Evolutionary conservation across 2,888 invertebrate genomes (phyloP).

Genomic region (Perdita meconis): DNA sequence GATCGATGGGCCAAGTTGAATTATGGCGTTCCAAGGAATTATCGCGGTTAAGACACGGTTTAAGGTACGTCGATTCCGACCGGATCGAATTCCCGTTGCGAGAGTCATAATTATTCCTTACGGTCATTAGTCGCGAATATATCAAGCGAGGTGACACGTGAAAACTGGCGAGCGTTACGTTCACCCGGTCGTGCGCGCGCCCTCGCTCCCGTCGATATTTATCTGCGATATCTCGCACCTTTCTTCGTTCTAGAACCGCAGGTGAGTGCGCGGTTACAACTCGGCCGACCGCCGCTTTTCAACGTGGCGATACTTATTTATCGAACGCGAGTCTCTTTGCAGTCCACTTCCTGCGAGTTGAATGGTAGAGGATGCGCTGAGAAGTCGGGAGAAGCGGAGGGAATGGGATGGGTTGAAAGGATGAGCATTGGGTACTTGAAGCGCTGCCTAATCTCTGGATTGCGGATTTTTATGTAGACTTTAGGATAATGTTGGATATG

Average conservation of each 20-base stretch:
- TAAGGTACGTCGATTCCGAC: conserved; percentile 36
- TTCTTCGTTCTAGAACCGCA: conserved; percentile 54
- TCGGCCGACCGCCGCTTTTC: conserved; percentile 59
- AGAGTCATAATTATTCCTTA: conserved; percentile 67
- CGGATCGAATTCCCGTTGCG: conserved; percentile 50
- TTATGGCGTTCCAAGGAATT: conserved; percentile 31
- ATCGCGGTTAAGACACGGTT: conserved; percentile 11
- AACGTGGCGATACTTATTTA: conserved; percentile 59
- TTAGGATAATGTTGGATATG: no score
- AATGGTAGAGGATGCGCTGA: neutral
- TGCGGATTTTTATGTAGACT: no score
- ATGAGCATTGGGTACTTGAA: no score
- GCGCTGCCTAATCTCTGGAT: no score
- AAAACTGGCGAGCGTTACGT: conserved; percentile 56
- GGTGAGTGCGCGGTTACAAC: conserved; percentile 53
- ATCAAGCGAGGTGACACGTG: conserved; percentile 67
- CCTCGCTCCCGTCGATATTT: conserved; percentile 41
- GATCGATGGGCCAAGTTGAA: conserved; percentile 44
- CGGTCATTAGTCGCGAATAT: conserved; percentile 68
- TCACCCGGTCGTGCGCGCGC: conserved; percentile 23
- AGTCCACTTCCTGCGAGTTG: conserved; percentile 10
- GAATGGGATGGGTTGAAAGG: neutral
- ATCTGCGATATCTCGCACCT: conserved; percentile 59
- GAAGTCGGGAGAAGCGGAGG: neutral
- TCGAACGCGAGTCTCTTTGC: conserved; percentile 33